Conservation (phyloP, 2,888 invertebrate genomes). For the Germaria angustata region DNA sequence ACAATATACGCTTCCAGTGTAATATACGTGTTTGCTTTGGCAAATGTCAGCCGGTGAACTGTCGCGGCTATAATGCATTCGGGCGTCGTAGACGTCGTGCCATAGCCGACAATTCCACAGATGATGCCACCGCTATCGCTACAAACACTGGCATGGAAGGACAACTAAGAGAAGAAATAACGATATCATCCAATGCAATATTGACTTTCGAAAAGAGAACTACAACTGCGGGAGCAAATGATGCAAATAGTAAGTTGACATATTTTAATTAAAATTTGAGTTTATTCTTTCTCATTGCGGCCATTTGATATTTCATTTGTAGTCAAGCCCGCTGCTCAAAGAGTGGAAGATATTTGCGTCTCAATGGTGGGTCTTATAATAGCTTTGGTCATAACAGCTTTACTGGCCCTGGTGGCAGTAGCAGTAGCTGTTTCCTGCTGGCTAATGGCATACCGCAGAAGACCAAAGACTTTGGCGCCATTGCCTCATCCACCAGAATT, state of each 20-base stretch:
- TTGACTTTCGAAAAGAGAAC: slow-evolving; percentile 90
- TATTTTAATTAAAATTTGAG: neutral
- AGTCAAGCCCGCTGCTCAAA: slow-evolving; percentile 81
- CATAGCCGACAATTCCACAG: slow-evolving; percentile 78
- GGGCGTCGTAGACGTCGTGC: slow-evolving; percentile 88
- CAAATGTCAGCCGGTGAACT: slow-evolving; percentile 96
- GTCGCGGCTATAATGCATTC: slow-evolving; percentile 93
- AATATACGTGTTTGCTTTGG: slow-evolving; percentile 97
- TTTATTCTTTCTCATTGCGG: slow-evolving; percentile 8
- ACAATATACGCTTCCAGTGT: slow-evolving; percentile 96
- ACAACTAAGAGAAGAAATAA: slow-evolving; percentile 94
- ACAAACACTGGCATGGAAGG: slow-evolving; percentile 84
- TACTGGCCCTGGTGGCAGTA: slow-evolving; percentile 94
- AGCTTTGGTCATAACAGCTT: slow-evolving; percentile 93
- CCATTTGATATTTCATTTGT: slow-evolving; percentile 45
- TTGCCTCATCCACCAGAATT: slow-evolving; percentile 97
- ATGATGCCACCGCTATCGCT: slow-evolving; percentile 82
- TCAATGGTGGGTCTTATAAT: slow-evolving; percentile 96
- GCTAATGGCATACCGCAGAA: slow-evolving; percentile 94
- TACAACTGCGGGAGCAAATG: slow-evolving; percentile 85
- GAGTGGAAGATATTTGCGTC: slow-evolving; percentile 93
- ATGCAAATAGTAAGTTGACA: slow-evolving; percentile 85
- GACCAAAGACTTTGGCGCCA: slow-evolving; percentile 92
- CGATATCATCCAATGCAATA: slow-evolving; percentile 94
- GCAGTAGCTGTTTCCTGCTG: slow-evolving; percentile 97